phyloP scores from a whole-genome alignment of 2,888 invertebrate genomes.

The Hymenopus coronatus region DNA sequence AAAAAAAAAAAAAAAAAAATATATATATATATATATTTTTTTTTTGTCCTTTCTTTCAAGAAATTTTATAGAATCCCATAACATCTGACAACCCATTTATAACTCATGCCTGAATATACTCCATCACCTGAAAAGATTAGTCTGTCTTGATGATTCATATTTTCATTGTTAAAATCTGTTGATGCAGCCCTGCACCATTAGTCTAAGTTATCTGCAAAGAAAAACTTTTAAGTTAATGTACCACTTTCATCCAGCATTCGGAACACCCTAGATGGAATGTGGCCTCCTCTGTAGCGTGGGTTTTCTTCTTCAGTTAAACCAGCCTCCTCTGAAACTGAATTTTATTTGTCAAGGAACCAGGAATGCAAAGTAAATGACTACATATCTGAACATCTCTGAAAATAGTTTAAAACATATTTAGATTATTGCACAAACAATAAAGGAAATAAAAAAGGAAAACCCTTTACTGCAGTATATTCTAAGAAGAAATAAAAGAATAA shows the following conservation, averaged over 20 bases:
- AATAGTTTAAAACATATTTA: too few species aligned
- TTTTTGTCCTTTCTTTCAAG: too few species aligned
- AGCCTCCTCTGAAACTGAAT: slow-evolving; percentile 40
- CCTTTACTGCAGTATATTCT: too few species aligned
- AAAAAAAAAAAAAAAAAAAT: too few species aligned
- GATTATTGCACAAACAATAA: too few species aligned
- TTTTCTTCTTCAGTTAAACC: slow-evolving; percentile 41
- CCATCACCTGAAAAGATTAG: background rate
- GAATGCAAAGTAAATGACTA: too few species aligned
- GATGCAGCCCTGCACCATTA: background rate
- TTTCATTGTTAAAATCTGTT: background rate
- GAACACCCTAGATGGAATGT: slow-evolving; percentile 53
- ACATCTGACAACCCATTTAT: background rate
- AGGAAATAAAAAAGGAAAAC: too few species aligned
- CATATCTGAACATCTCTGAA: too few species aligned
- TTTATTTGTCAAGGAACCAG: background rate
- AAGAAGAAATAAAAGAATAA: too few species aligned
- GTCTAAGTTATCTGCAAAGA: slow-evolving; percentile 25
- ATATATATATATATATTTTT: too few species aligned
- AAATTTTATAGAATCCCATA: background rate
- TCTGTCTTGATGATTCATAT: background rate
- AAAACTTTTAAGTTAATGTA: slow-evolving; percentile 37
- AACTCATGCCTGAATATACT: background rate
- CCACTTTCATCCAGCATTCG: slow-evolving; percentile 51
- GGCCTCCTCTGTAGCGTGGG: slow-evolving; percentile 43